Evolutionary conservation across 1,140 invertebrate species (phyloP).

Genomic region (Caenorhabditis latens): DNA sequence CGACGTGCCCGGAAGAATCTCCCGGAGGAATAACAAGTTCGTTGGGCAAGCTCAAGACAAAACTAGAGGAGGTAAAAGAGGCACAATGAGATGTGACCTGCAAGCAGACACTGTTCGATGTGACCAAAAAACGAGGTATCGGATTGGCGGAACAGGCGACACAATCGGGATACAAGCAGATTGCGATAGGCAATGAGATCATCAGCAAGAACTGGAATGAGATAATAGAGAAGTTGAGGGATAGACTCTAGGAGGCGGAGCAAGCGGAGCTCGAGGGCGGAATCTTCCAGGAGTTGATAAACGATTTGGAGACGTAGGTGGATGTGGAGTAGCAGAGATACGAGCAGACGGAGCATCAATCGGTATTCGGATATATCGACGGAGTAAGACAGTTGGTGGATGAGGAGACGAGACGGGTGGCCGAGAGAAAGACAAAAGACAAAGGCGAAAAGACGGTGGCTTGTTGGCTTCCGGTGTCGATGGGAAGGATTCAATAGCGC

Average conservation of each 20-base stretch:
- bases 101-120: conserved; percentile 55
- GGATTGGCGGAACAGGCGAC: conserved; percentile 29
- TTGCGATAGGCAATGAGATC: conserved; percentile 53
- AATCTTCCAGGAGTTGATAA: conserved; percentile 57
- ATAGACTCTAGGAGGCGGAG: conserved; percentile 83
- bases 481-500: conserved; percentile 64
- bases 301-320: conserved; percentile 59
- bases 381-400: conserved; percentile 88
- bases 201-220: conserved; percentile 51
- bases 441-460: conserved; percentile 78
- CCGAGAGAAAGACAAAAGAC: conserved; percentile 79
- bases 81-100: conserved; percentile 6
- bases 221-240: conserved; percentile 27
- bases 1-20: conserved; percentile 10
- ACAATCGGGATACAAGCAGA: conserved; percentile 57
- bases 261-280: conserved; percentile 62
- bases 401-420: conserved; percentile 79
- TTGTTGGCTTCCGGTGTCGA: conserved; percentile 48
- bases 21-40: conserved; percentile 12
- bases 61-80: conserved; percentile 56
- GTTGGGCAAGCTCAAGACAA: conserved; percentile 48
- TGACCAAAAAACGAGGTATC: conserved; percentile 58
- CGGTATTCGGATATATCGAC: conserved; percentile 90
- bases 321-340: conserved; percentile 32
- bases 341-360: conserved; percentile 87